A percentile compares a stretch with the other conserved stretches of the same genome.
Conservation (phyloP, 1,140 invertebrate species). For the Drosophila bipectinata region DNA sequence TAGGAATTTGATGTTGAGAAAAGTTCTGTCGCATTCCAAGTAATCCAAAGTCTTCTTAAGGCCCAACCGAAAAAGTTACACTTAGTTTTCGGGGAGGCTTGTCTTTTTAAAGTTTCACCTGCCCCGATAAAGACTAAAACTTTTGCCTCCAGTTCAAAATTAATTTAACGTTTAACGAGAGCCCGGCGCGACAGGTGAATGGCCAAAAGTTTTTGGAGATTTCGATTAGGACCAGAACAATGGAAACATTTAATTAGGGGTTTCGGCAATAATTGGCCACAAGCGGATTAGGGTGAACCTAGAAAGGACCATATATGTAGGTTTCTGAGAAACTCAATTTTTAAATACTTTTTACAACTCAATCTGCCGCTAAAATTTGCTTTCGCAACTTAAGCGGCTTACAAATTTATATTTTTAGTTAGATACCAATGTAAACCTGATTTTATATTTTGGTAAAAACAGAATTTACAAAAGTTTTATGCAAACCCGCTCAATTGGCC, state of each 20-base stretch:
- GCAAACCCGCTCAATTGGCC: not conserved
- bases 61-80: constrained; percentile 39
- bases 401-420: too few species aligned
- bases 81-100: constrained; percentile 36
- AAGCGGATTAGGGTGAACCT: constrained; percentile 35
- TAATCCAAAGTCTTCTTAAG: constrained; percentile 35
- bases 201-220: constrained; percentile 35
- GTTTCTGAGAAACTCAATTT: not conserved
- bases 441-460: not conserved
- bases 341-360: not conserved
- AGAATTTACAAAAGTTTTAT: not conserved
- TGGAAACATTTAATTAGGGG: constrained; percentile 52
- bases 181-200: constrained; percentile 17
- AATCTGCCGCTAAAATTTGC: too few species aligned
- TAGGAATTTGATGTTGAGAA: constrained; percentile 32
- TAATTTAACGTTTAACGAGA: constrained; percentile 52
- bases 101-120: constrained; percentile 56
- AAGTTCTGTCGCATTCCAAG: constrained; percentile 46
- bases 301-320: not conserved
- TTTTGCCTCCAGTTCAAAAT: constrained; percentile 56
- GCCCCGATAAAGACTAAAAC: constrained; percentile 44
- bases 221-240: constrained; percentile 35
- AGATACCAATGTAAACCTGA: not conserved
- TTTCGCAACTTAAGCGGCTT: too few species aligned
- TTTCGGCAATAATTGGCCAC: constrained; percentile 53